Evolutionary conservation across 2,888 invertebrate genomes (phyloP).

Genomic region (Chelonus formosanus): DNA sequence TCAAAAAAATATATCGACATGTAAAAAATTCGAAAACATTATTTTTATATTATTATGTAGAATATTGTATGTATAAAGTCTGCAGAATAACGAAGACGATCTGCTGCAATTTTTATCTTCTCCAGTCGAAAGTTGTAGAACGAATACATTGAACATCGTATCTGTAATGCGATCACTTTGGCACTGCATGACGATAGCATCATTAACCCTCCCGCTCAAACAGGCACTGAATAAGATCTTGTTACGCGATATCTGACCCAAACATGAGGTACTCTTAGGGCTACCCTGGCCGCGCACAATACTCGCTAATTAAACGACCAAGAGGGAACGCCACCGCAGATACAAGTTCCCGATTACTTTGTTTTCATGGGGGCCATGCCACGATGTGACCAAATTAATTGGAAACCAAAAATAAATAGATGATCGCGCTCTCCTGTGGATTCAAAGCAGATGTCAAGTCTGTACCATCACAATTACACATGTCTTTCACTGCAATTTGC

Average conservation of each 20-base stretch:
- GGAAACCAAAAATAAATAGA: slow-evolving; percentile 36
- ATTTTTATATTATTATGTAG: no score
- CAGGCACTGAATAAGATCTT: slow-evolving; percentile 63
- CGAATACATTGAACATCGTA: slow-evolving; percentile 47
- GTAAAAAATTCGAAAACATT: no score
- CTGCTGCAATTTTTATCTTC: no score
- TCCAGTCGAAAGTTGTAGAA: slow-evolving; percentile 5
- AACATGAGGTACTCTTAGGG: slow-evolving; percentile 35
- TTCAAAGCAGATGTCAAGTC: slow-evolving; percentile 2
- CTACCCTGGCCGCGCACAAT: slow-evolving; percentile 55
- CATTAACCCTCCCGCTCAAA: slow-evolving; percentile 58
- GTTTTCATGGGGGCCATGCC: slow-evolving; percentile 52
- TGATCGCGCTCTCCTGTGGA: slow-evolving; percentile 27
- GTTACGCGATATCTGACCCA: slow-evolving; percentile 62
- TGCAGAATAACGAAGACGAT: not conserved
- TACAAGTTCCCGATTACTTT: slow-evolving; percentile 63
- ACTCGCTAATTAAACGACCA: slow-evolving; percentile 63
- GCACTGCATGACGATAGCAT: slow-evolving; percentile 65
- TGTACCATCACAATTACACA: not conserved
- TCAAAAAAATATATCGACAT: not conserved
- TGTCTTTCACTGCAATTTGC: not conserved
- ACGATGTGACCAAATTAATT: slow-evolving; percentile 43
- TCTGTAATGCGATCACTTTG: slow-evolving; percentile 64
- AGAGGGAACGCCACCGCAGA: slow-evolving; percentile 45
- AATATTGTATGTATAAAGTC: not conserved